A percentile compares a stretch with the other conserved stretches of the same genome.
phyloP scores from a whole-genome alignment of 2,113 vertebrate genomes.

The Sturnira hondurensis region DNA sequence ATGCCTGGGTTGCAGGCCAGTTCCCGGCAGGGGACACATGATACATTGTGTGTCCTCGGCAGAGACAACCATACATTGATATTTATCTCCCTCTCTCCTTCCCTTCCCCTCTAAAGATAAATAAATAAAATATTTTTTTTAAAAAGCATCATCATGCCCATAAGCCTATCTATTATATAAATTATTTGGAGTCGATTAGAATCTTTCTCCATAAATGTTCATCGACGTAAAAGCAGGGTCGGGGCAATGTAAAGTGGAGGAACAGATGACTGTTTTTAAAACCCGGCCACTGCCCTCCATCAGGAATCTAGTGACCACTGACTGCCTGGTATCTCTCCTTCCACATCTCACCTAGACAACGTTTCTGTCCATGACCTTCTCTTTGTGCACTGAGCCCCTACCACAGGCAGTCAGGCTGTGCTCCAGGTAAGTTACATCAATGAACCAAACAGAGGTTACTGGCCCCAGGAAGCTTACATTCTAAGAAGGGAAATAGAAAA shows the following conservation, averaged over 20 bases:
- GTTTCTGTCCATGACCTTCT: neutral
- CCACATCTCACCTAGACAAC: neutral
- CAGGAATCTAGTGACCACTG: neutral
- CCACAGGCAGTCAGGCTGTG: neutral
- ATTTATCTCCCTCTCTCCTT: too few relatives aligned
- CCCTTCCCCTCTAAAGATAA: too few relatives aligned
- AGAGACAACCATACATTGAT: too few relatives aligned
- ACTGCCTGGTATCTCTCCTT: neutral
- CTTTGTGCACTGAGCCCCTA: neutral
- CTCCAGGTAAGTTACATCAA: neutral
- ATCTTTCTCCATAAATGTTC: constrained; percentile 46
- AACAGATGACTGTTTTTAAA: constrained; percentile 1
- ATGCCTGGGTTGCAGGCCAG: too few relatives aligned
- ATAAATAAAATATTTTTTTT: too few relatives aligned
- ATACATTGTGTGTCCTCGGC: too few relatives aligned
- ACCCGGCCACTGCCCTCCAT: neutral
- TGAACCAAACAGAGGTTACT: neutral
- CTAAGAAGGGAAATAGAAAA: neutral
- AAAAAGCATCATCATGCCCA: constrained; percentile 18
- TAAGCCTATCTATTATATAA: constrained; percentile 56
- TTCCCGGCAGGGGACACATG: too few relatives aligned
- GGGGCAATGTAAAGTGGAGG: neutral
- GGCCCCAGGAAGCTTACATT: neutral
- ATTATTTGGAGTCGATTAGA: constrained; percentile 64
- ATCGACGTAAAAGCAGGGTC: constrained; percentile 40